phyloP scores from a whole-genome alignment of 2,113 vertebrate genomes.

The Crotophaga sulcirostris region DNA sequence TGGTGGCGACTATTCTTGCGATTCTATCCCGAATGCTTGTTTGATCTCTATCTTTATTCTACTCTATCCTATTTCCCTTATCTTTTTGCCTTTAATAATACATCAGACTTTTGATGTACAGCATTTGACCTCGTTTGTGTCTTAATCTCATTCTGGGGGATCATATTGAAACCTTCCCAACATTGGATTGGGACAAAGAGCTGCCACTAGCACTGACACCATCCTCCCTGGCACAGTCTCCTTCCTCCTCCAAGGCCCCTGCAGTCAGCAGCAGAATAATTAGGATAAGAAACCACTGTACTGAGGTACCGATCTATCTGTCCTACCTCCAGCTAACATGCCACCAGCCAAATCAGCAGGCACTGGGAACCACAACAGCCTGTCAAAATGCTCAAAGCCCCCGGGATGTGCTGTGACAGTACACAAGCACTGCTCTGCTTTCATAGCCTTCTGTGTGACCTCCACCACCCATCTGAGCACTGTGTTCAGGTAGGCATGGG shows the following conservation, averaged over 20 bases:
- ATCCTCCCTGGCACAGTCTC: neutral
- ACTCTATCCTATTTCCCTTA: too few species aligned
- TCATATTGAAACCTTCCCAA: too few species aligned
- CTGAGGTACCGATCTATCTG: rapidly evolving
- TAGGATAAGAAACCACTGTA: neutral
- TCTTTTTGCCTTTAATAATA: too few species aligned
- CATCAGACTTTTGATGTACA: too few species aligned
- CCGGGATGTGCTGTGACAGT: neutral
- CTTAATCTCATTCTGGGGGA: too few species aligned
- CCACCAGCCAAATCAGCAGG: neutral
- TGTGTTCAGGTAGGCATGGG: neutral
- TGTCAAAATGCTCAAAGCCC: neutral
- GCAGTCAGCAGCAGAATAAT: neutral
- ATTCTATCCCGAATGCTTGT: too few species aligned
- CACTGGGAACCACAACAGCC: neutral
- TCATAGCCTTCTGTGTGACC: neutral
- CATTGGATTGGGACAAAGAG: neutral
- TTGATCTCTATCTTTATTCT: too few species aligned
- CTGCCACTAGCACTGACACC: neutral
- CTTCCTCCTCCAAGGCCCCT: neutral
- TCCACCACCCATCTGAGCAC: neutral
- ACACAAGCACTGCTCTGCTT: neutral
- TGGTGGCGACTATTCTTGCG: too few species aligned
- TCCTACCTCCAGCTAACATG: neutral
- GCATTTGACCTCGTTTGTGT: too few species aligned